Percentiles rank a stretch among this genome's conserved stretches.
Evolutionary conservation across 2,888 invertebrate species (phyloP).

Genomic region (Drosophila nr. perissopoda): DNA sequence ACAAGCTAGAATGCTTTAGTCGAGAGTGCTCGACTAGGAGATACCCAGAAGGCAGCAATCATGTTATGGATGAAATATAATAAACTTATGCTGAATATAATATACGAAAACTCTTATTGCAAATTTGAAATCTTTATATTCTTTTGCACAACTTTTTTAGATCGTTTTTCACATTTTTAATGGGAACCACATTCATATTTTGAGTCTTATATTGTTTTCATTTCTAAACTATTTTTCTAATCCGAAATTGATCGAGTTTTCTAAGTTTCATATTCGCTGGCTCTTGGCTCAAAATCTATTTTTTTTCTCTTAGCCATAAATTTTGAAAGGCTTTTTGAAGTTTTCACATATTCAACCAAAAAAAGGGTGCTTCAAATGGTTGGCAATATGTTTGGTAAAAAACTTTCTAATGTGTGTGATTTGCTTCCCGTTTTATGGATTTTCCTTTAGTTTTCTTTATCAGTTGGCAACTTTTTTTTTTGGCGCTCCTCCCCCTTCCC

Average conservation of each 20-base stretch:
- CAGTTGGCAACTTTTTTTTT: slow-evolving; percentile 1
- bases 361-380: background rate
- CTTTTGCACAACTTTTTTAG: background rate
- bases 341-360: background rate
- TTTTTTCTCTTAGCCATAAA: background rate
- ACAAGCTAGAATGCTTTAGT: background rate
- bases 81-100: background rate
- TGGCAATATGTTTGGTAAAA: slow-evolving; percentile 31
- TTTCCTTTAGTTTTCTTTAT: slow-evolving; percentile 62
- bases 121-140: background rate
- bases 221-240: background rate
- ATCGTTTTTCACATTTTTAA: background rate
- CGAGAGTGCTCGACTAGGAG: background rate
- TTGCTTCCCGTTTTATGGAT: slow-evolving; percentile 55
- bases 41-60: background rate
- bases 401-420: slow-evolving; percentile 64
- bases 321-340: background rate
- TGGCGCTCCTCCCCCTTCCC: slow-evolving; percentile 10
- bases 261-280: background rate
- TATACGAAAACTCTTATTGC: background rate
- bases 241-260: background rate
- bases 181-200: background rate
- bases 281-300: background rate
- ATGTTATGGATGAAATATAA: background rate
- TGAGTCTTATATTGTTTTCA: background rate